phyloP scores from a whole-genome alignment of 1,140 invertebrate genomes.

The Chionoecetes opilio region DNA sequence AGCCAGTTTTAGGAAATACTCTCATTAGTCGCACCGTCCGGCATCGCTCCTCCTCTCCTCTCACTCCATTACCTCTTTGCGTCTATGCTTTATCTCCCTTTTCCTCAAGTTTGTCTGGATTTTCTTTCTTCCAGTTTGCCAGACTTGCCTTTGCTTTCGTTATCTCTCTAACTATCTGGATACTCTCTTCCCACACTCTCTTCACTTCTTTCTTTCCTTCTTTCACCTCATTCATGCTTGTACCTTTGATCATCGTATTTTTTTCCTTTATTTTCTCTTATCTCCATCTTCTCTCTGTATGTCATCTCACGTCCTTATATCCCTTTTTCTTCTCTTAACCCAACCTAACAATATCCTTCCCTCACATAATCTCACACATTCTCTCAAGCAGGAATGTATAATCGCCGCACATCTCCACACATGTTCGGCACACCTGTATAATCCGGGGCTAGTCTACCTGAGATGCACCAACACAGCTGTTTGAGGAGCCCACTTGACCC shows the following conservation, averaged over 20 bases:
- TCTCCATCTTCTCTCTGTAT: neutral
- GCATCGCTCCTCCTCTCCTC: neutral
- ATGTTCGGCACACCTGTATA: neutral
- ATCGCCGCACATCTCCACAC: neutral
- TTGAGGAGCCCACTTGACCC: neutral
- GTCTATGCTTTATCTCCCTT: neutral
- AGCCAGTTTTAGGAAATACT: slow-evolving; percentile 18
- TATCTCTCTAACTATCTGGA: no score
- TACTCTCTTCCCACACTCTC: neutral
- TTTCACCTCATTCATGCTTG: neutral
- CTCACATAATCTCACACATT: neutral
- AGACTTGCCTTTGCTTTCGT: neutral
- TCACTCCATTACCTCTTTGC: neutral
- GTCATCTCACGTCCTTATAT: neutral
- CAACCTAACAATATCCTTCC: no score
- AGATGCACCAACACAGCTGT: neutral
- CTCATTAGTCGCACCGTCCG: neutral
- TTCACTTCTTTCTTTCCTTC: neutral
- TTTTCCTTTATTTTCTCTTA: neutral
- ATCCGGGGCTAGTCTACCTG: neutral
- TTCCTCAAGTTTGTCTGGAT: neutral
- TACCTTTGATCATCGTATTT: neutral
- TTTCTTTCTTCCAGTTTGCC: neutral
- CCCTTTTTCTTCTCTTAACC: neutral
- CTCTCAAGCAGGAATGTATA: neutral